Evolutionary conservation across 2,797 vertebrate species (phyloP).

Genomic region (Phataginus tricuspis): DNA sequence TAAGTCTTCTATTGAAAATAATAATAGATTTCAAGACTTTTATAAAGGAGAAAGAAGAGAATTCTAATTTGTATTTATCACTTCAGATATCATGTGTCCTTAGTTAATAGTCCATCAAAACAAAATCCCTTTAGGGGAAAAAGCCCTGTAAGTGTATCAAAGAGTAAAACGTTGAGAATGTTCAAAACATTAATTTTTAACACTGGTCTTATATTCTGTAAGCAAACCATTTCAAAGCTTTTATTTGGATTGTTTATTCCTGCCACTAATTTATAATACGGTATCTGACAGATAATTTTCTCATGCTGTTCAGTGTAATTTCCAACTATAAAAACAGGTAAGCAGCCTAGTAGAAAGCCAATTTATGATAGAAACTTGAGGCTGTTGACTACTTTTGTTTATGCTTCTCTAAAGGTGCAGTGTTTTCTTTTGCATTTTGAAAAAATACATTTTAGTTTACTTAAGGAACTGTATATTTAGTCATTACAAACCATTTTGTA

Average conservation of each 20-base stretch:
- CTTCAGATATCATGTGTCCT: constrained; percentile 44
- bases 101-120: constrained; percentile 64
- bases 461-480: neutral
- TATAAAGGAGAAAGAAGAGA: constrained; percentile 49
- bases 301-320: neutral
- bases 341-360: neutral
- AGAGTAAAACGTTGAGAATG: constrained; percentile 64
- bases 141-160: constrained; percentile 31
- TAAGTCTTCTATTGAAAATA: constrained; percentile 74
- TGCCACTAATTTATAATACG: neutral
- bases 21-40: constrained; percentile 72
- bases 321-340: neutral
- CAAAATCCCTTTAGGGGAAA: neutral
- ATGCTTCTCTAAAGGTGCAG: neutral
- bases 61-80: constrained; percentile 60
- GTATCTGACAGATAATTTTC: neutral
- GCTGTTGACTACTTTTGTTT: neutral
- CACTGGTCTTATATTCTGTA: constrained; percentile 11
- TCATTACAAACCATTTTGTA: neutral
- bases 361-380: neutral
- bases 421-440: neutral
- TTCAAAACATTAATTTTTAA: constrained; percentile 53
- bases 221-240: constrained; percentile 56
- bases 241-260: neutral
- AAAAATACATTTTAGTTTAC: neutral